Evolutionary conservation across 2,888 invertebrate genomes (phyloP), one percentile per base, ranked within the genome.

Genomic region (Erebia epiphron): DNA sequence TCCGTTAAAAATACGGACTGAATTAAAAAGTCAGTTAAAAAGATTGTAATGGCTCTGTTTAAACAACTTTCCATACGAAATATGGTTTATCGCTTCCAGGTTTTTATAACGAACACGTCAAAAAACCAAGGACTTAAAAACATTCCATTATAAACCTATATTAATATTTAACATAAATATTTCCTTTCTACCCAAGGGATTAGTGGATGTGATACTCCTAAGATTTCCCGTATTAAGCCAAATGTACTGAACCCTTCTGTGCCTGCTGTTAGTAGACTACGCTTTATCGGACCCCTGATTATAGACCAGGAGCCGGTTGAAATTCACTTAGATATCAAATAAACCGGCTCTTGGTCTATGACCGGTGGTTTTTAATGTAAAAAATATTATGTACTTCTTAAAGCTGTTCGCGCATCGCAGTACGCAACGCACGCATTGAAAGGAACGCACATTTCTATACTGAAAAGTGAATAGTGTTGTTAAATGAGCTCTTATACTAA

Each of bases 171-270:
- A 66, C 43, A 43, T 35, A 18, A 13, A 68, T 77, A 75, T 71
- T 58, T 73, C 72, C 74, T 74, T 63, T 61, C 73, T 77, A 77
- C 87, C 86, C 87, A 84, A 86, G 87, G 89, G 86, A 82, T 78
- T 81, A 89, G 87, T 91, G 83, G 86, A 87, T 91, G 91, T 92
- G 92, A 92, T 92, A 92, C 85, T 80, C 81, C 82, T 88, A 87
- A 90, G 89, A 86, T 88, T 86, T 89, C 90, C 91, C 89, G 79
- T 86, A 83, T 82, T 88, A 90, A 92, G 90, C 92, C 92, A 90
- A 92, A 91, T 86, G 92, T 92, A 93, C 92, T 93, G 92, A 93
- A 89, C 92, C 90, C 91, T 88, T 90, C 91, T 91, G 93, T 93
- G 93, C 93, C 93, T 93, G 88, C 86, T 90, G 82, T 92, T 88